These are phyloP conservation scores for Hylaea fasciaria DNA, from an alignment of 2,888 invertebrate species.

Conservation along the genomic window DNA sequence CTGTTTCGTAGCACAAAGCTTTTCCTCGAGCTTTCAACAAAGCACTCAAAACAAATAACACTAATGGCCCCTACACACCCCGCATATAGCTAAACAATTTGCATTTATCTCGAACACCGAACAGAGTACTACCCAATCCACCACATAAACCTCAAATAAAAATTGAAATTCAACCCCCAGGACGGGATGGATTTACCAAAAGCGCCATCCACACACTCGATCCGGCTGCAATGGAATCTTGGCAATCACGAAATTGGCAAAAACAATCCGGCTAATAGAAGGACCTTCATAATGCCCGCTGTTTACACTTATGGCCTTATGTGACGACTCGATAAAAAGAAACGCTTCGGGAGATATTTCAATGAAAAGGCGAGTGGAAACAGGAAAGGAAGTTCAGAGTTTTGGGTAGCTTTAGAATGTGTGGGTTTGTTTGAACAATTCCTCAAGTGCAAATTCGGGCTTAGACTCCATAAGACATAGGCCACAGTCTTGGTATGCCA, in stretches of 20 bases:
- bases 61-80: not conserved
- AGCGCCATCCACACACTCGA: slow-evolving; percentile 16
- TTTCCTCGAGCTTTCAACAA: too few relatives aligned
- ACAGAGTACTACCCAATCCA: not conserved
- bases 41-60: not conserved
- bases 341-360: slow-evolving; percentile 11
- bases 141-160: slow-evolving; percentile 13
- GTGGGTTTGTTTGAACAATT: not conserved
- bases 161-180: slow-evolving; percentile 26
- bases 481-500: too few relatives aligned
- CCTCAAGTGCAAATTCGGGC: too few relatives aligned
- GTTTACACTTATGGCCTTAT: slow-evolving; percentile 31
- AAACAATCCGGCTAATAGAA: slow-evolving; percentile 40
- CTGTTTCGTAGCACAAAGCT: too few relatives aligned
- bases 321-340: slow-evolving; percentile 39
- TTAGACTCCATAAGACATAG: too few relatives aligned
- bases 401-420: not conserved
- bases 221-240: slow-evolving; percentile 32
- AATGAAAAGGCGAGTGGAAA: slow-evolving; percentile 2
- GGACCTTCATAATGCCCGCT: slow-evolving; percentile 26
- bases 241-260: slow-evolving; percentile 38
- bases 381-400: not conserved
- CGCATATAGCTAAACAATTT: not conserved
- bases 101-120: not conserved
- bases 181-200: slow-evolving; percentile 11